Evolutionary conservation across 64 coral and sea anemone genomes (phyloP), one percentile per base, ranked within the genome.

Genomic region (Montipora sp.): DNA sequence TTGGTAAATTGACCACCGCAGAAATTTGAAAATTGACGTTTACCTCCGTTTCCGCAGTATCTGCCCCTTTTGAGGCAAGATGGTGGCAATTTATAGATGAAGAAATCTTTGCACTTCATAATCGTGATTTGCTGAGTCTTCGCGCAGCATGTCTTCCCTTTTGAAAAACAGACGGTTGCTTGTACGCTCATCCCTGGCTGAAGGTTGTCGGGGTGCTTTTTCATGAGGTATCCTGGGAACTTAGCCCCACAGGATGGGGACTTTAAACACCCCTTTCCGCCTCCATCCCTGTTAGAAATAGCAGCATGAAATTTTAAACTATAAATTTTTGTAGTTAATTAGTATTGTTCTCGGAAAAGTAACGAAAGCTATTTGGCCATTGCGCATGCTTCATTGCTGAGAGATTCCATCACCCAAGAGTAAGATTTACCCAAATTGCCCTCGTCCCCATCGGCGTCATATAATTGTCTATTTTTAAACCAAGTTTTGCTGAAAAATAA

Each of bases 181-280:
- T 85, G 3, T 3, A 4, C 18, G 2, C 47, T 85, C 19, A 49
- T 16, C 0, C 45, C 82, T 47, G 6, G 45, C 43, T 16, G 7
- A 44, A 85, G 18, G 49, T 71, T 19, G 45, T 36, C 80, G 14
- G 82, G 82, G 61, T 85, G 82, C 3, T 43, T 47, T 14, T 71
- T 66, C 21, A 68, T 45, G n/a, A 85, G 82, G 15, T 85, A 85
- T 14, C 61, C 82, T 19, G 82, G 82, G n/a, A 20, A 85, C 65
- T 49, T 70, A 9, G 82, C 82, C 1, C 82, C 82, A 71, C 82
- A 85, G 4, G 82, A 67, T 15, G 82, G 82, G 7, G 61, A 20
- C 44, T 18, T 85, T 19, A 70, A 9, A n/a, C 82, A 85, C 8
- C 19, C 44, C 43, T 45, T 47, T 71, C 44, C 82, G 22, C 47